phyloP scores from a whole-genome alignment of 2,888 invertebrate species.

The Cephus pulcher region DNA sequence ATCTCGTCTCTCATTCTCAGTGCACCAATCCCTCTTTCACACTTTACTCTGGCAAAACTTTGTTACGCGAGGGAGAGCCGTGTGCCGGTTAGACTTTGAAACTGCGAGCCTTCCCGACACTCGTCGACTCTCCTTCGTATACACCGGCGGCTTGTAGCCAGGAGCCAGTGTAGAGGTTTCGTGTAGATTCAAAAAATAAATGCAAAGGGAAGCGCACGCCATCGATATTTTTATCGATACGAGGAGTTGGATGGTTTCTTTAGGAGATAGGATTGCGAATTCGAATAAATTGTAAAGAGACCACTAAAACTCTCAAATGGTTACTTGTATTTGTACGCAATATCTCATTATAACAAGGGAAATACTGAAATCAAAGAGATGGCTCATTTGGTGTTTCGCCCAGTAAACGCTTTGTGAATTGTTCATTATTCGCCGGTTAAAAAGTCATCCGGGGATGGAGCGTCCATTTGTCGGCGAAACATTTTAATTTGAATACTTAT shows the following conservation, averaged over 20 bases:
- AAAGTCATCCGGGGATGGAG: conserved; percentile 28
- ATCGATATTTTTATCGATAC: background rate
- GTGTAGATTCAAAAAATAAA: background rate
- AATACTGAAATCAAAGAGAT: conserved; percentile 59
- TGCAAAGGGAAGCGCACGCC: background rate
- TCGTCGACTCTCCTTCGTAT: too few species aligned
- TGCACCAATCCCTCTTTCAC: too few species aligned
- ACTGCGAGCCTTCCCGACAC: too few species aligned
- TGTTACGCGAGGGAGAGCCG: background rate
- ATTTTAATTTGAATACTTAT: conserved; percentile 43
- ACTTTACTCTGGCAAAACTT: background rate
- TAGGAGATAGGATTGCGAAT: background rate
- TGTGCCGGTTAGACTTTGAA: background rate
- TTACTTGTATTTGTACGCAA: conserved; percentile 58
- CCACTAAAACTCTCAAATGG: conserved; percentile 15
- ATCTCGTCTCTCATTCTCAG: too few species aligned
- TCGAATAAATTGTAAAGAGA: background rate
- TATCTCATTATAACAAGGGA: conserved; percentile 53
- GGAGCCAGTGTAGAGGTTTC: background rate
- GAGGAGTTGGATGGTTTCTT: background rate
- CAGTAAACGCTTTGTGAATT: conserved; percentile 32
- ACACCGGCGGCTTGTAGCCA: too few species aligned
- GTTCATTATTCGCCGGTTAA: conserved; percentile 11
- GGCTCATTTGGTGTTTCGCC: conserved; percentile 44
- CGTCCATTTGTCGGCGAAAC: conserved; percentile 42